Evolutionary conservation across 2,888 invertebrate genomes (phyloP), one percentile per base, ranked within the genome.

Genomic region (Polymixis flavicincta): DNA sequence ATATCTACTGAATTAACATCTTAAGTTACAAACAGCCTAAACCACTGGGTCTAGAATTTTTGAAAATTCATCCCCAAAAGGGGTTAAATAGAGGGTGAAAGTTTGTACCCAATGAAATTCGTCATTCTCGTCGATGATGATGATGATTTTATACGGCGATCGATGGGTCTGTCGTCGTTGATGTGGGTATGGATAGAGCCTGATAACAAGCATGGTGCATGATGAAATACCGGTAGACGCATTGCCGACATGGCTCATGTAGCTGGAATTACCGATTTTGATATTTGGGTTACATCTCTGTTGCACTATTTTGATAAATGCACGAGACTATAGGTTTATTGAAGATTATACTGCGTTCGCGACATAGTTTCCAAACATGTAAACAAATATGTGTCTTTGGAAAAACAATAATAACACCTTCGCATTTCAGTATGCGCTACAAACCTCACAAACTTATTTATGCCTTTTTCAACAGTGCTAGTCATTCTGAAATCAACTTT

Each of bases 1-100:
- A 71, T 75, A 71, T 45, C 42, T 11, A 45, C 42, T 45, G 42
- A 45, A 45, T 45, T 37, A 37, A 37, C 11, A 45, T 42, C 42
- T 42, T 11, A 45, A 45, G 42, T 11, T 45, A 13, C 42, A 45
- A 45, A 13, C 11, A 11, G 42, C 11, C 1, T 11, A 45, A 45
- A 45, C 42, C 11, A 1, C 13, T 45, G 42, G 42, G 42, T 13
- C 42, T 11, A 45, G 11, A 45, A 13, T 11, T 45, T 45, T 45
- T 45, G 9, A 1, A 45, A 11, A 45, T 45, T 45, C 1, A 11
- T 37, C 37, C 11, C 11, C 42, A 11, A 42, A 42, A 42, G 11
- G 9, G 42, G 42, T 45, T 1, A 45, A 45, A 11, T 45, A 45
- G 42, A 45, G 1, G 11, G 13, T 45, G 0, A 11, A 45, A 45